Evolutionary conservation across 1,140 invertebrate genomes (phyloP), one percentile per base, ranked within the genome.

Genomic region (Parasteatoda tepidariorum): DNA sequence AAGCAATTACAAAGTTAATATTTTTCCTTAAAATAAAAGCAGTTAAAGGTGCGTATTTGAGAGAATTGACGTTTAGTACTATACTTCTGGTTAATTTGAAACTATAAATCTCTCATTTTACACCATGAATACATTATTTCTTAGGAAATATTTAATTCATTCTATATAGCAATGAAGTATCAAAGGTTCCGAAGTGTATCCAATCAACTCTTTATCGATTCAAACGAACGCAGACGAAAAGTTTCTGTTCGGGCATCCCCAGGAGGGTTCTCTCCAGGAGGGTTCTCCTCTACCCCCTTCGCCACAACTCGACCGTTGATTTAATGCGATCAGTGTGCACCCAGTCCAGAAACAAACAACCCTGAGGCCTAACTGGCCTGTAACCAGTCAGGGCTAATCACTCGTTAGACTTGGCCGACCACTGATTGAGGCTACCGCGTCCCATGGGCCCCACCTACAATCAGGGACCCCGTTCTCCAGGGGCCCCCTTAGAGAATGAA

Each of bases 301-400:
- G 11, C 57, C n/a, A 26, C 18, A 26, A n/a, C 57, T 26, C 57
- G n/a, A 5, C n/a, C 18, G 57, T 59, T n/a, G n/a, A n/a, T 26
- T 26, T 59, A 59, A 59, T 59, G 57, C 57, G 57, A 59, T 59
- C 57, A 59, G 57, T 24, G 26, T 48, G 59, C 64, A 64, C 48
- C 71, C 34, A 76, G 74, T 76, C 74, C 24, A 31, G 33, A 48
- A 48, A 48, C 38, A 48, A 48, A 18, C 18, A 9, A 13, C 9
- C 38, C 38, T 18, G 38, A 48, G 18, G 38, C 38, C 15, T 64
- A 64, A 64, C 61, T 33, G 61, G 30, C 59, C 61, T 48, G 59
- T 76, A 64, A 76, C 74, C 61, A 76, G 74, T 76, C 74, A 48
- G 33, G 59, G 74, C 74, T 76, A 76, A 76, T 76, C 74, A 76